These are phyloP conservation scores for Gisinianus flammeolus DNA, from an alignment of 2,888 invertebrate species.

Conservation along the genomic window DNA sequence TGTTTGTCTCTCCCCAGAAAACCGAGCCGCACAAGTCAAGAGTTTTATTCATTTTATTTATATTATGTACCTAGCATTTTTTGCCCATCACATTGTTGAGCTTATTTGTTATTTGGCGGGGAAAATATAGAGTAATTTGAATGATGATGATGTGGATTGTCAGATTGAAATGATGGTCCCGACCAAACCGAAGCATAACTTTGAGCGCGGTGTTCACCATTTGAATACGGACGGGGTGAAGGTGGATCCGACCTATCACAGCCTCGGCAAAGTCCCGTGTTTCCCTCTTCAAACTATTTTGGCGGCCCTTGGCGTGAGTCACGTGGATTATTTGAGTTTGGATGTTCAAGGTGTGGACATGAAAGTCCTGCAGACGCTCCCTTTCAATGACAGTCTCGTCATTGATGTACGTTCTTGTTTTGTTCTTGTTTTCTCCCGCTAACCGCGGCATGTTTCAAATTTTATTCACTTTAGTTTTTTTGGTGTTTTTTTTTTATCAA, in stretches of 20 bases:
- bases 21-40: not conserved
- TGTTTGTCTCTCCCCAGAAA: constrained; percentile 30
- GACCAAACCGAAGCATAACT: not conserved
- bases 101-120: too few relatives aligned
- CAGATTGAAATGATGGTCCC: constrained; percentile 4
- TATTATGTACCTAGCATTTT: not conserved
- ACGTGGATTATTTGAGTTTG: constrained; percentile 24
- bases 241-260: not conserved
- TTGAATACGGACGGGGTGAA: not conserved
- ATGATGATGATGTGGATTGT: not conserved
- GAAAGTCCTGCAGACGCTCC: constrained; percentile 21
- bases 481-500: not conserved
- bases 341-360: constrained; percentile 34
- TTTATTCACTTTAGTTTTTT: not conserved
- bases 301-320: constrained; percentile 10
- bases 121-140: not conserved
- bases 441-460: too few relatives aligned
- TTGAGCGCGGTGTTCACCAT: not conserved
- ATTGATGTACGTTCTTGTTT: constrained; percentile 27
- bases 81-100: not conserved
- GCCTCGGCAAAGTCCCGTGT: constrained; percentile 17
- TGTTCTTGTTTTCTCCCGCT: too few relatives aligned
- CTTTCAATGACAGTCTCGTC: not conserved
- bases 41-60: not conserved
- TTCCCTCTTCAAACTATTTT: constrained; percentile 12